A percentile compares a stretch with the other conserved stretches of the same genome.
Evolutionary conservation across 2,113 vertebrate species (phyloP).

Genomic region (Urocynchramus pylzowi): DNA sequence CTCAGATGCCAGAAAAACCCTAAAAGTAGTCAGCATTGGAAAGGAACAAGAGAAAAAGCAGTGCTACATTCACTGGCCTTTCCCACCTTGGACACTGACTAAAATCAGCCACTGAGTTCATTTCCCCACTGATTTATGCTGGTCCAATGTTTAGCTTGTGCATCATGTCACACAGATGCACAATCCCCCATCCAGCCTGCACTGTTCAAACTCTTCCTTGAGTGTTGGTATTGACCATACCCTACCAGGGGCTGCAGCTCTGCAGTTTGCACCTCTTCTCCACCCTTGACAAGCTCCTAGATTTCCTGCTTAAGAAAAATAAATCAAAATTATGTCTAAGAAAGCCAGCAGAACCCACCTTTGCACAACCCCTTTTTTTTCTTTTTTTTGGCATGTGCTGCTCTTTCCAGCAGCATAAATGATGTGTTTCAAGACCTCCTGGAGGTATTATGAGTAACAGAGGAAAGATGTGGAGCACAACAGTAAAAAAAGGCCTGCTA

Average conservation of each 20-base stretch:
- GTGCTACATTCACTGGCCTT: background rate
- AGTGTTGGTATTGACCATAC: background rate
- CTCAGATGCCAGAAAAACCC: background rate
- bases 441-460: background rate
- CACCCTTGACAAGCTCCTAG: background rate
- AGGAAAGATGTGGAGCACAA: background rate
- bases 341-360: background rate
- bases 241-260: background rate
- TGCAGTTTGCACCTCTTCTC: background rate
- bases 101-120: background rate
- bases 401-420: background rate
- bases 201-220: background rate
- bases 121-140: background rate
- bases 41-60: background rate
- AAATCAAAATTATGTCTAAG: background rate
- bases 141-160: background rate
- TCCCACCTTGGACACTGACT: background rate
- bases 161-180: background rate
- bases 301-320: background rate
- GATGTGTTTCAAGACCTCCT: background rate
- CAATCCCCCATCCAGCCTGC: background rate
- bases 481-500: background rate
- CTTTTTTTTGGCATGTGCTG: background rate
- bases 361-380: background rate
- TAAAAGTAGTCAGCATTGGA: constrained; percentile 16